Evolutionary conservation across 2,797 vertebrate species (phyloP).

Genomic region (Heteromormyrus szaboi): DNA sequence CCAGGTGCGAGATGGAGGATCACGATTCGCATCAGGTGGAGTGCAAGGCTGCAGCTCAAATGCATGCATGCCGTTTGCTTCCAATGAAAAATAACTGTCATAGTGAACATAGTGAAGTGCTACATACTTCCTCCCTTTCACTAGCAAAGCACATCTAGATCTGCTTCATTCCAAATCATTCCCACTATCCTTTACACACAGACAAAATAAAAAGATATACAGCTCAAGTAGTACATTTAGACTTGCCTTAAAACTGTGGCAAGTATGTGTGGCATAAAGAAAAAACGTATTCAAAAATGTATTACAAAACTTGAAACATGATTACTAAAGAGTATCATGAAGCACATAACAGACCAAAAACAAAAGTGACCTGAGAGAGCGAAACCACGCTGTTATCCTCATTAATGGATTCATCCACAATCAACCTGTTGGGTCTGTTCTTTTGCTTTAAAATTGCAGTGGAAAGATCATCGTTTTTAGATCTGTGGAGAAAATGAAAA

Average conservation of each 20-base stretch:
- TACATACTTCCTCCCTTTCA: background rate
- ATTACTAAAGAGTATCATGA: background rate
- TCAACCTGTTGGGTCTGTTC: constrained; percentile 92
- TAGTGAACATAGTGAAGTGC: background rate
- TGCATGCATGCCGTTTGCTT: background rate
- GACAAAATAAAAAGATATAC: background rate
- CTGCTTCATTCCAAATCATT: background rate
- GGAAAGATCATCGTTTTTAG: constrained; percentile 92
- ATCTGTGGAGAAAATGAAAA: constrained; percentile 54
- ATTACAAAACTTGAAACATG: background rate
- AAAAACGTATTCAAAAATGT: background rate
- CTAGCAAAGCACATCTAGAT: background rate
- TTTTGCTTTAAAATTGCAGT: constrained; percentile 99
- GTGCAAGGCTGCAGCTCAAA: background rate
- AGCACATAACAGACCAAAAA: background rate
- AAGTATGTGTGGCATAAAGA: background rate
- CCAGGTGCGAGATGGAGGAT: background rate
- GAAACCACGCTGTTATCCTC: constrained; percentile 98
- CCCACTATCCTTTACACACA: background rate
- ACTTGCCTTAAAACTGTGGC: background rate
- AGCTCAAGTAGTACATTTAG: background rate
- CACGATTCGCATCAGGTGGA: background rate
- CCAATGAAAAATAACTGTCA: background rate
- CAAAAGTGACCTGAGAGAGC: constrained; percentile 77
- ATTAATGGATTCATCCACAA: constrained; percentile 98